phyloP scores from a whole-genome alignment of 2,113 vertebrate species.

The Glaucomys volans region DNA sequence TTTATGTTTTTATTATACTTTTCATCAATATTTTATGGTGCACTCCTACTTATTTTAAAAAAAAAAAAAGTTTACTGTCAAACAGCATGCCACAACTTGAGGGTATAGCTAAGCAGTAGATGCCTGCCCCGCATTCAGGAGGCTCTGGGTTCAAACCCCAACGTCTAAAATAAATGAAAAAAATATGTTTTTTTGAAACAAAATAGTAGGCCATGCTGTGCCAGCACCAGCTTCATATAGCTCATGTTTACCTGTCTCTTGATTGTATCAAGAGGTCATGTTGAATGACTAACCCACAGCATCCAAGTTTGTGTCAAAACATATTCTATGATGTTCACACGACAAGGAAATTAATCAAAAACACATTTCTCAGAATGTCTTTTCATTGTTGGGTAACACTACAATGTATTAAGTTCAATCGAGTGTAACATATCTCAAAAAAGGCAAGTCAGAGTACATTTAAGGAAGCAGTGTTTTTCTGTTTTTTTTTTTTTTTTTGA shows the following conservation, averaged over 20 bases:
- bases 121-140: not conserved
- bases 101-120: not conserved
- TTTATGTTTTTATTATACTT: not conserved
- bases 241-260: not conserved
- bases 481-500: not conserved
- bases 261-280: not conserved
- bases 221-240: not conserved
- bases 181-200: too few species aligned
- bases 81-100: not conserved
- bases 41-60: not conserved
- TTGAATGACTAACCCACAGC: not conserved
- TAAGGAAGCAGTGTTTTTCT: conserved; percentile 3
- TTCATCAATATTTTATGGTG: not conserved
- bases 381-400: not conserved
- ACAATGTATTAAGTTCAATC: not conserved
- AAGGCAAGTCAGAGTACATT: not conserved
- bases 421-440: not conserved
- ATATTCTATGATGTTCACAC: not conserved
- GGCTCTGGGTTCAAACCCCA: not conserved
- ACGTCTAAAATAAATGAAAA: too few species aligned
- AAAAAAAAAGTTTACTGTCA: not conserved
- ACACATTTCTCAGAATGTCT: not conserved
- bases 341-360: not conserved
- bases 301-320: not conserved
- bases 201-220: not conserved